phyloP scores from a whole-genome alignment of 2,888 invertebrate genomes.

The Pyrgus malvae region DNA sequence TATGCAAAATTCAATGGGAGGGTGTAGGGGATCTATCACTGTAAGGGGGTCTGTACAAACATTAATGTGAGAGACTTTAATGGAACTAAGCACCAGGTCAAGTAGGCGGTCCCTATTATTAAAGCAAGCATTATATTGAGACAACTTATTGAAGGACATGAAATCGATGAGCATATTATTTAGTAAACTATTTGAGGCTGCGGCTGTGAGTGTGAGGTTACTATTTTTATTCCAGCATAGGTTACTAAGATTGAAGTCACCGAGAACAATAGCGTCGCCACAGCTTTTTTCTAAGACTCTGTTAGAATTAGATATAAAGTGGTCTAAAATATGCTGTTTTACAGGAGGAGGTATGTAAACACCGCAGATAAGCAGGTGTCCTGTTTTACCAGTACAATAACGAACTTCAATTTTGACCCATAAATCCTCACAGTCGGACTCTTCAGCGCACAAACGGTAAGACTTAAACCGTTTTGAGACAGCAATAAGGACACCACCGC shows the following conservation, averaged over 20 bases:
- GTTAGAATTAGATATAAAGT: not conserved
- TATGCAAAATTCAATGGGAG: too few relatives aligned
- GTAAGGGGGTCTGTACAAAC: too few relatives aligned
- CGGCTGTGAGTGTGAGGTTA: not conserved
- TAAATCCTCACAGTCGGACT: not conserved
- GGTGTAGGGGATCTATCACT: too few relatives aligned
- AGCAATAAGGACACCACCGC: not conserved
- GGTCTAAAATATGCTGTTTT: not conserved
- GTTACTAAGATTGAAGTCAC: not conserved
- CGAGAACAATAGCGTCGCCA: not conserved
- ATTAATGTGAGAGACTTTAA: too few relatives aligned
- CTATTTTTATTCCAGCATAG: not conserved
- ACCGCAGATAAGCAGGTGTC: not conserved
- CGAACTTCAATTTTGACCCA: not conserved
- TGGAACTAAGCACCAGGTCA: too few relatives aligned
- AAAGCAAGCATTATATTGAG: too few relatives aligned
- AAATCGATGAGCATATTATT: not conserved
- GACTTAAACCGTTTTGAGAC: not conserved
- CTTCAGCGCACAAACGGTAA: not conserved
- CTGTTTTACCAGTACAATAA: not conserved
- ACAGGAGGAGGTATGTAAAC: conserved; percentile 1
- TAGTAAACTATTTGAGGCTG: not conserved
- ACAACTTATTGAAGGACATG: too few relatives aligned
- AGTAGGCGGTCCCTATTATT: too few relatives aligned
- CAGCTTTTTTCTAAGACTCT: not conserved